Evolutionary conservation across 2,113 vertebrate genomes (phyloP), one percentile per base, ranked within the genome.

Genomic region (Phylloscopus trochilus): DNA sequence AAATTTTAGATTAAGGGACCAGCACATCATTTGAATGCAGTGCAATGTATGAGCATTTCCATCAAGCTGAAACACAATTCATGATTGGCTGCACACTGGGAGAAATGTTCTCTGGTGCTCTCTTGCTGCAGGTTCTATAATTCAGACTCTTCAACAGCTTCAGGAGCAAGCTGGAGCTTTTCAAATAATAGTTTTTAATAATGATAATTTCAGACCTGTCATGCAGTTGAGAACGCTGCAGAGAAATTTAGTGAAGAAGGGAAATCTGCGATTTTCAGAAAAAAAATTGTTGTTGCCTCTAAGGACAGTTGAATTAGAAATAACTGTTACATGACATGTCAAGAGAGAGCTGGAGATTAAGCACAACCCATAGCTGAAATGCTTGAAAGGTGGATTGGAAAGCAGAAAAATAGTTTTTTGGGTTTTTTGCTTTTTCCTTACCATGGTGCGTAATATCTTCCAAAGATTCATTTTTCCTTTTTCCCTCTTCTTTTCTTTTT

Each of bases 181-280:
- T 93, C n/a, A 88, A 94, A 87, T 73, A 87, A 70, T 26, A 87
- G 46, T 91, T 95, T 90, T 55, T 59, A 89, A 64, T 59, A 93
- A 85, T 63, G 39, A 59, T 94, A 94, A 93, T 96, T 87, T 44
- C 43, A 80, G 67, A 68, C 27, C 59, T 92, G 51, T 79, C 78
- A 82, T 67, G 30, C 13, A 44, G 49, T 63, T 3, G 6, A 30
- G 51, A 92, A 85, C 67, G 35, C 24, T 82, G 68, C 43, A 91
- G 67, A 94, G 51, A 64, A 37, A 69, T 70, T 79, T 55, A 46
- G 63, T 49, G 67, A 66, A 70, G 24, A 70, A 67, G 30, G 28
- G 55, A 92, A 46, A 52, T 24, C 18, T 83, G 18, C 0, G 5
- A 56, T 67, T 86, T 88, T 95, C 43, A 55, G 59, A 67, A 87